Conservation (phyloP, 2,797 vertebrate species). For the Percopsis omiscomaycus region DNA sequence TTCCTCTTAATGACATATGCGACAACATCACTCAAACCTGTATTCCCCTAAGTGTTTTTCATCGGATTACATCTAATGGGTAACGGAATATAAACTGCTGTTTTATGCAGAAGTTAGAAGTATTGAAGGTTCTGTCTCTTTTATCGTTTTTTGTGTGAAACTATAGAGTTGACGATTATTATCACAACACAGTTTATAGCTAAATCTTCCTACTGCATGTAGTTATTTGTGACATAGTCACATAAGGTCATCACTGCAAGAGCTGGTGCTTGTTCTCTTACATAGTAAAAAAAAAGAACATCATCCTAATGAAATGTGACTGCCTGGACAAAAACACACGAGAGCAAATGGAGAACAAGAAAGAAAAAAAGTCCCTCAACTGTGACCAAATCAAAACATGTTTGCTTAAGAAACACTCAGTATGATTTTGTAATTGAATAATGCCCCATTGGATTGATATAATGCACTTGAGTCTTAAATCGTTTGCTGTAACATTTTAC, state of each 20-base stretch:
- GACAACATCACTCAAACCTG: constrained; percentile 30
- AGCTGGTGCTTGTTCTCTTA: constrained; percentile 48
- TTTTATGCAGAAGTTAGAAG: constrained; percentile 48
- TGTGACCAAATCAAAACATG: constrained; percentile 71
- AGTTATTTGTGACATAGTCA: constrained; percentile 49
- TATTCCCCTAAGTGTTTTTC: constrained; percentile 41
- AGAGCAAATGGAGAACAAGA: constrained; percentile 25
- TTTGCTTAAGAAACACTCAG: constrained; percentile 52
- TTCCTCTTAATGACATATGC: constrained; percentile 32
- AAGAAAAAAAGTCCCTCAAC: constrained; percentile 62
- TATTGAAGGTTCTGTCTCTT: constrained; percentile 35
- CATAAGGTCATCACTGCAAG: constrained; percentile 44
- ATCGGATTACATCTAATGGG: constrained; percentile 33
- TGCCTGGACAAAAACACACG: constrained; percentile 28
- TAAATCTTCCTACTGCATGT: constrained; percentile 58
- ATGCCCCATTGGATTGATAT: constrained; percentile 55
- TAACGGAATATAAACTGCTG: constrained; percentile 54
- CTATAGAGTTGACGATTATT: constrained; percentile 38
- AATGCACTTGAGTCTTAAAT: constrained; percentile 77
- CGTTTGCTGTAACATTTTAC: constrained; percentile 68
- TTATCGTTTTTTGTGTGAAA: constrained; percentile 15
- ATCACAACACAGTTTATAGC: constrained; percentile 31
- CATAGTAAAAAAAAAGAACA: constrained; percentile 22
- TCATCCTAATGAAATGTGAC: constrained; percentile 36
- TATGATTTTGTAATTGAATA: constrained; percentile 64